phyloP scores from a whole-genome alignment of 2,113 vertebrate genomes.

The Proterorhinus semilunaris region DNA sequence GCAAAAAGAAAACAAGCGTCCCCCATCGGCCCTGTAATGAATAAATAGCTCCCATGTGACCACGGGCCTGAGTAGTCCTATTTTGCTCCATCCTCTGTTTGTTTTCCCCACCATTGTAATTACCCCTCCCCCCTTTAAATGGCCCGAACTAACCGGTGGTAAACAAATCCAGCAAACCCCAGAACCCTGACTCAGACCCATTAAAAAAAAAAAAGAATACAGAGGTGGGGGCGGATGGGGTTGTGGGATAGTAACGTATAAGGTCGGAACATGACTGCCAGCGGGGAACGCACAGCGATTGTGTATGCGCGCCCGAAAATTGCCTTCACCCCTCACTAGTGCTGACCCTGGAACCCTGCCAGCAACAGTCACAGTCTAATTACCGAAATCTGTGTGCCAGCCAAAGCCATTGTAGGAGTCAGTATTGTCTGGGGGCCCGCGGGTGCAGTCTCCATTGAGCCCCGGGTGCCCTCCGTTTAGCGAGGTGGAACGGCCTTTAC shows the following conservation, averaged over 20 bases:
- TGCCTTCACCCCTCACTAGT: constrained; percentile 38
- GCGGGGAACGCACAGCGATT: constrained; percentile 27
- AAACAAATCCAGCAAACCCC: constrained; percentile 69
- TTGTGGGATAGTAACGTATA: constrained; percentile 53
- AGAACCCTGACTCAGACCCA: constrained; percentile 68
- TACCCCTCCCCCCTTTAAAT: constrained; percentile 53
- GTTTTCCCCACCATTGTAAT: constrained; percentile 76
- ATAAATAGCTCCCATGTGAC: constrained; percentile 75
- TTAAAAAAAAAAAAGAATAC: constrained; percentile 68
- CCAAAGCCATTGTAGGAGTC: constrained; percentile 72
- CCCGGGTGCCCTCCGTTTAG: constrained; percentile 65
- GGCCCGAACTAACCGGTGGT: constrained; percentile 58
- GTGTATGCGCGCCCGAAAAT: constrained; percentile 5
- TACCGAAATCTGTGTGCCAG: constrained; percentile 74
- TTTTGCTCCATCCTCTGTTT: constrained; percentile 70
- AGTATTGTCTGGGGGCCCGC: constrained; percentile 68
- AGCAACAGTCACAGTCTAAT: constrained; percentile 78
- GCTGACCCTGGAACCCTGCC: constrained; percentile 70
- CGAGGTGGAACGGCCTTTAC: constrained; percentile 66
- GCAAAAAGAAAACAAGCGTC: constrained; percentile 60
- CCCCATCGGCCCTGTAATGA: constrained; percentile 68
- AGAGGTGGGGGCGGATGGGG: constrained; percentile 28
- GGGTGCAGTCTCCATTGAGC: constrained; percentile 67
- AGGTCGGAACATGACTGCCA: constrained; percentile 53
- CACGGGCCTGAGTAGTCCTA: constrained; percentile 52